Evolutionary conservation across 2,113 vertebrate species (phyloP), one percentile per base, ranked within the genome.

Genomic region (Thomomys bottae): DNA sequence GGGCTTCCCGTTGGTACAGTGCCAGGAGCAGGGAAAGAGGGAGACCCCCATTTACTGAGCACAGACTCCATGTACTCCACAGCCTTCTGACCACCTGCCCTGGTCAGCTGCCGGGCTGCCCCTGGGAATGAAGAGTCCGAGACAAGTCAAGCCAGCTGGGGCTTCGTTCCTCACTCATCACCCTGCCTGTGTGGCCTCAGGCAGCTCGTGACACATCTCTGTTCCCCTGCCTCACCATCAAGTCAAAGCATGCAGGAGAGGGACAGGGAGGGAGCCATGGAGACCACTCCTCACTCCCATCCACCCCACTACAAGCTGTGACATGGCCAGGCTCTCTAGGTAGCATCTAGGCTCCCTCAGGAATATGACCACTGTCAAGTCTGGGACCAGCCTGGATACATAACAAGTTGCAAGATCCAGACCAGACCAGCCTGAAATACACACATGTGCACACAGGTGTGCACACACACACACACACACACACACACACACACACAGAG

Each of bases 401-500:
- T 12, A 49, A 49, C 9, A 54, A 54, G 49, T 54, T 54, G 49
- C 49, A 54, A 54, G 49, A 4, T 54, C 49, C 15, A 54, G 49
- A 54, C 49, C 49, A 54, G 49, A 54, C 49, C 49, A 54, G 49
- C 49, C 49, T 54, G 49, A 49, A 12, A 49, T 49, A 49, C 12
- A 36, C 12, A 59, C 63, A 63, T 38, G 54, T 26, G 36, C 34
- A 70, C 20, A 26, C n/a, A 59, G 6, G 23, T 64, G 54, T 12
- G 73, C 8, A 54, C 6, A 12, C 5, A 30, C 5, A 18, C 8
- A 32, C 4, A 32, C 28, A 67, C 11, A n/a, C 6, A 24, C 8
- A 23, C 32, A n/a, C 1, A 3, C 24, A n/a, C 4, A 21, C 6
- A 1, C 26, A 34, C 7, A n/a, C 6, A 26, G 3, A 10, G 23